These are phyloP conservation scores for Labroides dimidiatus DNA, from an alignment of 2,797 vertebrate genomes.

Conservation along the genomic window DNA sequence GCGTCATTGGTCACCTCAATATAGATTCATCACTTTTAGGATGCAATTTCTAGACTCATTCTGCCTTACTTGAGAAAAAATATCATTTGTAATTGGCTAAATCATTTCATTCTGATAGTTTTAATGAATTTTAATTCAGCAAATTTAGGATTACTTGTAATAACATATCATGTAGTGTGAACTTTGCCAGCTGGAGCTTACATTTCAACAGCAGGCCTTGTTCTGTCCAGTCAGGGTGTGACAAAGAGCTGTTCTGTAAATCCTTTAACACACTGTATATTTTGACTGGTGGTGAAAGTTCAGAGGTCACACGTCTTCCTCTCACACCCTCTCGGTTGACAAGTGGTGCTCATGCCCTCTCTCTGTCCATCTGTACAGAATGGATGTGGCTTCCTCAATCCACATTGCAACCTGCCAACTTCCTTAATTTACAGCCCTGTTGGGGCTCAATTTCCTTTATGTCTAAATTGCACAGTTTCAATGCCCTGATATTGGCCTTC, in stretches of 20 bases:
- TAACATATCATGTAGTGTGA: background rate
- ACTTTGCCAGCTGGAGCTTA: constrained; percentile 9
- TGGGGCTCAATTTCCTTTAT: constrained; percentile 33
- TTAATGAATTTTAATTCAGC: background rate
- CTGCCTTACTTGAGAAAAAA: too few species aligned
- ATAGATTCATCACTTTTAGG: too few species aligned
- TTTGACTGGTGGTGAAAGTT: constrained; percentile 26
- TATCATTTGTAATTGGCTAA: too few species aligned
- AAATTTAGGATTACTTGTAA: background rate
- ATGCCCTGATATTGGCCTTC: constrained; percentile 14
- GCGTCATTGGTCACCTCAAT: too few species aligned
- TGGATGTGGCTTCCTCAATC: constrained; percentile 61
- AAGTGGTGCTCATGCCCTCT: constrained; percentile 26
- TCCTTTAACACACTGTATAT: background rate
- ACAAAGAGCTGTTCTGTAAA: constrained; percentile 17
- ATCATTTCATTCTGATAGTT: too few species aligned
- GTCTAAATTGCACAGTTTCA: constrained; percentile 16
- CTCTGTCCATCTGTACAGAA: constrained; percentile 23
- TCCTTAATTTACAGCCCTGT: constrained; percentile 65
- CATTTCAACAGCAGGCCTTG: constrained; percentile 16
- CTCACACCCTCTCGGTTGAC: constrained; percentile 49
- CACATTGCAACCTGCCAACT: constrained; percentile 49
- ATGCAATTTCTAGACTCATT: too few species aligned
- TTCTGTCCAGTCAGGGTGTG: constrained; percentile 28
- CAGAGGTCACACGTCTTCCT: constrained; percentile 28